Percentiles rank a stretch among this genome's conserved stretches.
Conservation (phyloP, 1,140 invertebrate genomes). For the Pseudomyrmex sp. region DNA sequence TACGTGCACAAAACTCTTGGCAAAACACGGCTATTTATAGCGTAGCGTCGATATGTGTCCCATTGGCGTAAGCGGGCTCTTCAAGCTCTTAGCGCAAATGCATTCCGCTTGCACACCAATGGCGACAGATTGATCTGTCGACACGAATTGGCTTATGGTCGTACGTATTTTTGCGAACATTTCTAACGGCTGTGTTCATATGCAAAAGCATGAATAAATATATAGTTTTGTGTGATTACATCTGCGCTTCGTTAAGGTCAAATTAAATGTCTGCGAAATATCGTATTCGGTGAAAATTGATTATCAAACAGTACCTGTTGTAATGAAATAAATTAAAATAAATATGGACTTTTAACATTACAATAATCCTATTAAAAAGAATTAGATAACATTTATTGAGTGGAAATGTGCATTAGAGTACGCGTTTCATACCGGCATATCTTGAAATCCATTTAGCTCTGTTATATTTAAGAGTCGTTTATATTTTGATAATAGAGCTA, state of each 20-base stretch:
- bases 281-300: background rate
- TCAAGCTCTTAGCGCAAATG: conserved; percentile 67
- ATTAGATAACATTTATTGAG: no score
- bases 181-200: background rate
- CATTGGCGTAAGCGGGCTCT: conserved; percentile 52
- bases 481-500: no score
- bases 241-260: conserved; percentile 5
- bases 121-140: conserved; percentile 12
- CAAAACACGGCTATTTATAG: conserved; percentile 73
- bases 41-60: conserved; percentile 12
- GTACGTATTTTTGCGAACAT: conserved; percentile 23
- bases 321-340: conserved; percentile 5
- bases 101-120: conserved; percentile 6
- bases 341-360: background rate
- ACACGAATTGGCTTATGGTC: conserved; percentile 29
- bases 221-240: conserved; percentile 29
- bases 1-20: conserved; percentile 65
- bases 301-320: background rate
- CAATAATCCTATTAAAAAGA: no score
- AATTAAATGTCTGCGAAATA: background rate
- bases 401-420: no score
- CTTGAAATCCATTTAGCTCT: no score
- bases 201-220: background rate
- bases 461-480: no score
- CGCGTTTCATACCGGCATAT: no score